Evolutionary conservation across 2,113 vertebrate genomes (phyloP).

Genomic region (Phasianus colchicus): DNA sequence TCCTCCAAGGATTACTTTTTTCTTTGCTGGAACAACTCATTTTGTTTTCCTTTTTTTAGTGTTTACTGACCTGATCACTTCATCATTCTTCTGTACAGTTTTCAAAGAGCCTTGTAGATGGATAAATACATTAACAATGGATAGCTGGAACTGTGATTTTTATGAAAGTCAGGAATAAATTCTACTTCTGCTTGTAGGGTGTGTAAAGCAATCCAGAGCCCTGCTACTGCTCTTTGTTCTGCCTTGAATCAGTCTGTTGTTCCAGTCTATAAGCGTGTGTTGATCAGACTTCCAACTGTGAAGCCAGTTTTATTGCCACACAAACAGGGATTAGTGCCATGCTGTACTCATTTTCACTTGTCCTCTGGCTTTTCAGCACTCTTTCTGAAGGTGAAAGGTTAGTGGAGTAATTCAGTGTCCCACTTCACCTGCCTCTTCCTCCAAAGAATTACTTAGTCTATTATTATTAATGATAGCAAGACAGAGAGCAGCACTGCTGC

Average conservation of each 20-base stretch:
- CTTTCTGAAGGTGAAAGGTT: constrained; percentile 5
- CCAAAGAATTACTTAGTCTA: not conserved
- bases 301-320: constrained; percentile 14
- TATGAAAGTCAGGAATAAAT: not conserved
- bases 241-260: constrained; percentile 46
- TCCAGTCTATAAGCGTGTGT: not conserved
- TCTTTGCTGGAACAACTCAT: not conserved
- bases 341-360: not conserved
- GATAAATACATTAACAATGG: not conserved
- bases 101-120: not conserved
- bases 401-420: not conserved
- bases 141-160: not conserved
- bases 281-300: constrained; percentile 17
- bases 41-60: not conserved
- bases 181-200: constrained; percentile 7
- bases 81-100: not conserved
- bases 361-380: not conserved
- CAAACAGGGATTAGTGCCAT: constrained; percentile 46
- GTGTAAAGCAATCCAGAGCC: constrained; percentile 22
- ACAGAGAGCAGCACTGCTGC: not conserved
- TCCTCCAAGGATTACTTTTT: not conserved
- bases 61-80: not conserved
- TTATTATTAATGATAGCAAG: constrained; percentile 7
- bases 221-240: constrained; percentile 32
- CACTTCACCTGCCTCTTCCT: constrained; percentile 39